These are phyloP conservation scores for Edolisoma coerulescens DNA, from an alignment of 2,113 vertebrate genomes.

Conservation along the genomic window DNA sequence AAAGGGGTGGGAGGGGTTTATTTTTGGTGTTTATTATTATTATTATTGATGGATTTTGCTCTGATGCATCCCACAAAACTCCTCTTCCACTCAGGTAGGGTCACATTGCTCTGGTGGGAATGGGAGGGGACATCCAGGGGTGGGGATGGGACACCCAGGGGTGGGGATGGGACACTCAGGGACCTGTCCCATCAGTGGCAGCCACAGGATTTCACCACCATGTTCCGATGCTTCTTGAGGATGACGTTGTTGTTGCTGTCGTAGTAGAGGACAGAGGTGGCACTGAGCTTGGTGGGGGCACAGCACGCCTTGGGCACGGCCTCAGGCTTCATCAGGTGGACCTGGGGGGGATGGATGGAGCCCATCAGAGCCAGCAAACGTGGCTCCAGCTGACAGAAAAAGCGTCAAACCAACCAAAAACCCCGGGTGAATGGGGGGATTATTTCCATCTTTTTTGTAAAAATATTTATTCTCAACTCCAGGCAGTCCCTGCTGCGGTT, in stretches of 20 bases:
- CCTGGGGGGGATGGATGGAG: constrained; percentile 60
- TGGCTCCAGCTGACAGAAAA: background rate
- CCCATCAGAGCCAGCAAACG: accelerated
- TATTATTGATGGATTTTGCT: background rate
- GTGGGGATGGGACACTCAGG: background rate
- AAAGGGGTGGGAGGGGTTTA: background rate
- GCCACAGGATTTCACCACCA: constrained; percentile 96
- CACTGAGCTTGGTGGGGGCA: constrained; percentile 91
- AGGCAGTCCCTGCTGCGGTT: background rate
- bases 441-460: constrained; percentile 27
- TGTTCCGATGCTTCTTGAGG: constrained; percentile 94
- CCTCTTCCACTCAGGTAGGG: accelerated
- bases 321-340: constrained; percentile 91
- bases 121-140: accelerated
- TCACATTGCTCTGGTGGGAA: accelerated
- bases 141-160: accelerated
- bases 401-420: background rate
- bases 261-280: constrained; percentile 93
- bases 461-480: constrained; percentile 44
- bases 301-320: constrained; percentile 92
- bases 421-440: background rate
- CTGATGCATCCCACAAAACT: background rate
- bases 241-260: constrained; percentile 98
- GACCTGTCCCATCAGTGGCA: constrained; percentile 73
- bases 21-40: background rate